Evolutionary conservation across 92 coral and sea anemone genomes (phyloP).

Genomic region (Bergia puertoricense): DNA sequence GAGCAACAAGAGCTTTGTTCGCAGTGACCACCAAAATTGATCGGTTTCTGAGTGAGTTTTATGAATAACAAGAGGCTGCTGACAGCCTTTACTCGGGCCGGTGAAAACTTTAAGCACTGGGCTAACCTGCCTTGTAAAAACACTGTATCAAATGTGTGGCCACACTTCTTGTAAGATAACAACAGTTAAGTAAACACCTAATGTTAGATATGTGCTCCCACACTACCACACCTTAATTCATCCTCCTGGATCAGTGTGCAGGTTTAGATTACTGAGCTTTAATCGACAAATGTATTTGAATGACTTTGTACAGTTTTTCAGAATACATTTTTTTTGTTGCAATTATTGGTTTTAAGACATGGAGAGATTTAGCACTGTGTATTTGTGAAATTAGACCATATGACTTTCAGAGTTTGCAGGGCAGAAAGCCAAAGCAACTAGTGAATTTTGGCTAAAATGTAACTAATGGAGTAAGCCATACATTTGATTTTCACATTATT

Average conservation of each 20-base stretch:
- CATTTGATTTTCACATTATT: too few species aligned
- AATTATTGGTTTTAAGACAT: too few species aligned
- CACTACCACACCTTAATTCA: slow-evolving; percentile 12
- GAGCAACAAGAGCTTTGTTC: not conserved
- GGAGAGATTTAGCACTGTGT: not conserved
- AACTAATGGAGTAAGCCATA: too few species aligned
- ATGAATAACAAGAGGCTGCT: not conserved
- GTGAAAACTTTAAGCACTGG: slow-evolving; percentile 12
- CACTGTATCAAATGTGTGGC: slow-evolving; percentile 14
- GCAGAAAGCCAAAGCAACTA: not conserved
- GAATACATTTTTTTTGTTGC: too few species aligned
- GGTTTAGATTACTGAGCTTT: too few species aligned
- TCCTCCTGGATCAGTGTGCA: slow-evolving; percentile 9
- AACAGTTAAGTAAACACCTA: too few species aligned
- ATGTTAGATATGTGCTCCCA: slow-evolving; percentile 5
- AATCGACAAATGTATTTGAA: not conserved
- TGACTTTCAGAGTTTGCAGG: too few species aligned
- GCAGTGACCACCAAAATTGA: too few species aligned
- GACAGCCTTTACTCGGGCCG: not conserved
- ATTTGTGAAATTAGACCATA: too few species aligned
- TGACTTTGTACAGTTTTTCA: too few species aligned
- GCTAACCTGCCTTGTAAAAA: slow-evolving; percentile 3
- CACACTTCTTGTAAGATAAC: not conserved
- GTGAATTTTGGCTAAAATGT: not conserved
- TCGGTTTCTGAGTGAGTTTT: too few species aligned